Base-by-base conservation (phyloP, 1,140 invertebrate species). In the Belonocnema kinseyi region DNA sequence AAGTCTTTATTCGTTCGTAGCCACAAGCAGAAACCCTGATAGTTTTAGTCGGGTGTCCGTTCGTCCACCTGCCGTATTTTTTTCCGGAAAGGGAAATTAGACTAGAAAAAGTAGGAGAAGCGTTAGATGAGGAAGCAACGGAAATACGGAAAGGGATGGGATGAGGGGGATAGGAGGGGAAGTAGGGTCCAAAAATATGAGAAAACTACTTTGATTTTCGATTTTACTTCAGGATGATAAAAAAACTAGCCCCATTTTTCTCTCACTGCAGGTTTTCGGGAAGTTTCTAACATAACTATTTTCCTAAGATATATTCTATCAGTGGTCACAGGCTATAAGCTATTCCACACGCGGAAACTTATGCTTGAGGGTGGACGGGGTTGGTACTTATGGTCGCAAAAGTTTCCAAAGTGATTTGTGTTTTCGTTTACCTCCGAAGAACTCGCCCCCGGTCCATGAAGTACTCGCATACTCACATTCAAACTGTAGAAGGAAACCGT, bases 391-490 rank as follows among this genome's bases (percentile, higher is more conserved):
- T 19, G n/a, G 50, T n/a, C 16, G 33, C 10, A 54, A 53, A 74
- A 66, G 54, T 58, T 75, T 66, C 52, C 46, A 13, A 13, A 21
- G 74, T 75, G 74, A 75, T 75, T 75, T 75, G 74, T 75, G 53
- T 17, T 75, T 75, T 75, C 74, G 74, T 75, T 75, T 75, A 75
- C 50, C 56, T 66, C 19, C n/a, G 19, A 73, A 75, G 53, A 54
- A 17, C 53, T 54, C 53, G 17, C n/a, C 53, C 6, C 8, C 53
- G 11, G 53, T 19, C 53, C 17, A 54, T 54, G n/a, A 54, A 54
- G n/a, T 40, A 66, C 26, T 46, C 8, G 40, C 33, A 33, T 40
- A 8, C 21, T 33, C 16, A 4, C n/a, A 14, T 52, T 4, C 16
- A 13, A 66, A 66, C 26, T 16, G 13, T 33, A 16, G 6, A 21